Evolutionary conservation across 2,113 vertebrate genomes (phyloP), one percentile per base, ranked within the genome.

Genomic region (Myiagra hebetior): DNA sequence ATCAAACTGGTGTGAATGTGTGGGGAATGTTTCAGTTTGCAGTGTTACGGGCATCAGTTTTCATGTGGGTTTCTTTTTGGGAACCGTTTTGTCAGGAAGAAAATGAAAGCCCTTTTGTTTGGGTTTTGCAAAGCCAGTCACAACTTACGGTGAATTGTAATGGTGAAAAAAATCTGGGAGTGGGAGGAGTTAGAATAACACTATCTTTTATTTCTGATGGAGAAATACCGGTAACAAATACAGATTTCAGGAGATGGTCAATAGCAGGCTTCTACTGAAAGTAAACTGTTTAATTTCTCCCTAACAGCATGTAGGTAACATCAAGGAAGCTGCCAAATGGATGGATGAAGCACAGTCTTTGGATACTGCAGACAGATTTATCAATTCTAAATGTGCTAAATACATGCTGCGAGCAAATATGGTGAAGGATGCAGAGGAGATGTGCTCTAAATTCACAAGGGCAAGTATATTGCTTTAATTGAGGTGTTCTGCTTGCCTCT

Each of bases 341-440:
- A 98, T 98, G 98, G 98, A 98, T 97, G 98, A 98, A 97, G 98
- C 98, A 21, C 98, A 98, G 72, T 98, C 98, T 95, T 94, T 98
- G 93, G 98, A 98, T 68, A 98, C 98, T 56, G 98, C 98, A 30
- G 98, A 98, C 67, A 97, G 98, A 82, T 98, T 98, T 95, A 98
- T 98, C 73, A 98, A 98, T 86, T 98, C 98, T 39, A 98, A 98
- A 77, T 98, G 98, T 56, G 98, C 98, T 89, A 98, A 98, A 65
- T 98, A 98, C 18, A 98, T 98, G 98, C 97, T 98, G 52, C 95
- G 97, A 87, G 98, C 98, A 74, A 98, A 98, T 92, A 97, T 98
- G 98, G 96, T 98, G 76, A 98, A 98, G 80, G 98, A 98, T 86
- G 98, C 98, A 57, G 98, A 98, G 81, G 98, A 98, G 70, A 98